Base-by-base conservation (phyloP, 2,113 vertebrate genomes). In the Alaudala cheleensis region DNA sequence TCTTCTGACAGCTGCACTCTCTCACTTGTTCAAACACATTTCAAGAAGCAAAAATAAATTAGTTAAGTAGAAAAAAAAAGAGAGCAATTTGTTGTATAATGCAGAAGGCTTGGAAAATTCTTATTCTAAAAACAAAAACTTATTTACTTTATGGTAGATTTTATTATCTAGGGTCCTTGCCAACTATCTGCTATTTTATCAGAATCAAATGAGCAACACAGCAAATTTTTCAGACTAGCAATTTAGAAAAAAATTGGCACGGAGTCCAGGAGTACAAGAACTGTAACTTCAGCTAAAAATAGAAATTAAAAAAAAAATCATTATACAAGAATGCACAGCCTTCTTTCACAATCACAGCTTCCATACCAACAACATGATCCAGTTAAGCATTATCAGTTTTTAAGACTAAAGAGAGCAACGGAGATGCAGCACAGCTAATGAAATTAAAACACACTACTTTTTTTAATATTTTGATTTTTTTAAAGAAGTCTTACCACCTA, bases 1-100 rank as follows among this genome's bases (percentile, higher is more conserved):
- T 98, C 97, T 98, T 98, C 97, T 97, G 98, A 98, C 97, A 98
- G 97, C 96, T 98, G 82, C 83, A 98, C 92, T 97, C 95, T 98
- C 97, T 98, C 97, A 98, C 95, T 97, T 97, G 95, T 97, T 98
- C 97, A 97, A 98, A 98, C 73, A 97, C 88, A 97, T 97, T 97
- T 98, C 97, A 98, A 97, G 96, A 97, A 97, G 90, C 96, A 97
- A 95, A 98, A 98, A 96, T 97, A 97, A 97, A 97, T 97, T 96
- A 97, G 93, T 94, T 97, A 96, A 89, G 79, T 61, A 94, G 92
- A 85, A 73, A 93, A 90, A 90, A 37, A 91, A 96, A 96, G 60
- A 89, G 67, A 94, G 62, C 88, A 84, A 94, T 95, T 97, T 92
- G 60, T 95, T 92, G 87, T 96, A 90, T 67, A 93, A 97, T 74